Conservation (phyloP, 2,888 invertebrate genomes). For the Noctua janthina region DNA sequence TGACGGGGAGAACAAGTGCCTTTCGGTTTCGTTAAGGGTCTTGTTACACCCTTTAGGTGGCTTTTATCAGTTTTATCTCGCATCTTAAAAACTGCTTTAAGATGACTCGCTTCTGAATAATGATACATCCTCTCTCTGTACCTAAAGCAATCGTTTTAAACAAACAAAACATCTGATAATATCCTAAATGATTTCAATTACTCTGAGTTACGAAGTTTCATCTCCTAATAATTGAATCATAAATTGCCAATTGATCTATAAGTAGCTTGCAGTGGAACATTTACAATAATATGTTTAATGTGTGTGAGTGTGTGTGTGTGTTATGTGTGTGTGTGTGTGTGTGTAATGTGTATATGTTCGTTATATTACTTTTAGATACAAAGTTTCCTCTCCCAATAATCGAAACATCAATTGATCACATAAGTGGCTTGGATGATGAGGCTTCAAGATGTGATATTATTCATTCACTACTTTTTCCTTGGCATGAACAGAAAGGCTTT, state of each 20-base stretch:
- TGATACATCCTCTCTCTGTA: background rate
- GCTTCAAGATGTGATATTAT: background rate
- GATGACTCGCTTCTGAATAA: background rate
- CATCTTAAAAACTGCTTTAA: background rate
- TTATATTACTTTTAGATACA: conserved; percentile 12
- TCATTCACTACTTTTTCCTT: background rate
- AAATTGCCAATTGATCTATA: conserved; percentile 14
- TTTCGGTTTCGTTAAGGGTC: no score
- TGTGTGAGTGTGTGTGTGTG: no score
- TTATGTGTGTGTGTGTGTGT: no score
- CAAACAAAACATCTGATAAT: background rate
- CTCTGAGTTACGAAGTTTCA: conserved; percentile 13
- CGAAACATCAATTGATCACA: conserved; percentile 11
- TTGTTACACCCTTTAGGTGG: background rate
- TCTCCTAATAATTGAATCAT: conserved; percentile 12
- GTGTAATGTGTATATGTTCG: background rate
- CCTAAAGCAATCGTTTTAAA: background rate
- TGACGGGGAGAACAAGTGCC: no score
- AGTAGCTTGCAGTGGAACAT: background rate
- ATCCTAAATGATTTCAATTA: background rate
- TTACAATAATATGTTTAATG: background rate
- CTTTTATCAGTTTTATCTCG: background rate
- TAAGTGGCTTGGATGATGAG: conserved; percentile 2
- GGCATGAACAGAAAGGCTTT: background rate
- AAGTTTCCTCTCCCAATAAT: conserved; percentile 7